Evolutionary conservation across 2,113 vertebrate genomes (phyloP), one percentile per base, ranked within the genome.

Genomic region (Carassius carassius): DNA sequence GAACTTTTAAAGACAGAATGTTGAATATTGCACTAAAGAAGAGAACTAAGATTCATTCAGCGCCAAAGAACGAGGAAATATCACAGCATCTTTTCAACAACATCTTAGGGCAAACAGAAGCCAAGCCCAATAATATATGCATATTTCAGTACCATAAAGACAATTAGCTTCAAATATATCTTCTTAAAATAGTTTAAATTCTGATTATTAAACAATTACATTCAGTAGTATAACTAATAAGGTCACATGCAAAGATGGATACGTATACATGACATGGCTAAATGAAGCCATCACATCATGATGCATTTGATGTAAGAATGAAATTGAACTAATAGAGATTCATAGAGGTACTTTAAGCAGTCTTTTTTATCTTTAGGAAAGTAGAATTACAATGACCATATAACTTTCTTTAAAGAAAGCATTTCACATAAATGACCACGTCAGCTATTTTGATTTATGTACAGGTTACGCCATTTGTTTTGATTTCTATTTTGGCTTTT

Each of bases 161-260:
- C 94, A 93, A 90, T 91, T 93, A 94, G 93, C 95, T 95, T 92
- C 91, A 94, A 92, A 93, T 93, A 94, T 92, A 94, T 84, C 89
- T 92, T 92, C 93, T 94, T 94, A 92, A 94, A 94, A 93, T 92
- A 94, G 91, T 92, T 90, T 91, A 90, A 94, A 92, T 92, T 94
- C 92, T 86, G 90, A 91, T 92, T 90, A 89, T 94, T 93, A 94
- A 96, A 94, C 95, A 93, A 95, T 95, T 95, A 96, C 95, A 96
- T 95, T 96, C 94, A 97, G 93, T 93, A 94, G 94, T 93, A 94
- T 95, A 95, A 95, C 90, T 91, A 92, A 89, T 94, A 93, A 93
- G 92, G 92, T 94, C 94, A 95, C 97, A 97, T 97, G 96, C 96
- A 97, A 93, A 95, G 95, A 95, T 94, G 94, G 94, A 94, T 92